A percentile compares a stretch with the other conserved stretches of the same genome.
phyloP scores from a whole-genome alignment of 2,888 invertebrate species.

The Nephrotoma guestfalica region DNA sequence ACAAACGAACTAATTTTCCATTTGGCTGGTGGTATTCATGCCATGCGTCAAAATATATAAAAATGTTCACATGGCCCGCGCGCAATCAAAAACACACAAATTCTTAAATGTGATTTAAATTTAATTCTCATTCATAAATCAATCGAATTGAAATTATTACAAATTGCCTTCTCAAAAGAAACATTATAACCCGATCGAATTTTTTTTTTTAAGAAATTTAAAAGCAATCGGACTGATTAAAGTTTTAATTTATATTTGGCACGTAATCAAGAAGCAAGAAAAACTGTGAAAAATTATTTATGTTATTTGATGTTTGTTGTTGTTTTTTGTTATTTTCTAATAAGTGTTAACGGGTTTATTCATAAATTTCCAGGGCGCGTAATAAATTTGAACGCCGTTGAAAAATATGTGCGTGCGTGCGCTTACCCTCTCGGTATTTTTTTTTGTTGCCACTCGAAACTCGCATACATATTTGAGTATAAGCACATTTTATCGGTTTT shows the following conservation, averaged over 20 bases:
- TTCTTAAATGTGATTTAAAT: neutral
- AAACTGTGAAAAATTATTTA: neutral
- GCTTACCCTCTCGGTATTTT: neutral
- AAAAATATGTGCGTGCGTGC: neutral
- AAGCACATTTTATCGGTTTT: neutral
- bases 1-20: neutral
- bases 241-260: neutral
- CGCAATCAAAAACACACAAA: neutral
- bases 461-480: no score
- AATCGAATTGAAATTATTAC: neutral
- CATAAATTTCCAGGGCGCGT: neutral
- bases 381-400: neutral
- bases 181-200: neutral
- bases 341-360: neutral
- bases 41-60: neutral
- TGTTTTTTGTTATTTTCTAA: neutral
- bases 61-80: neutral
- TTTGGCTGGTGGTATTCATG: neutral
- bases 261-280: neutral
- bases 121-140: neutral
- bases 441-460: neutral
- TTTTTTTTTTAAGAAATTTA: neutral
- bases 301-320: neutral
- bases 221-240: neutral
- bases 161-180: neutral